phyloP scores from a whole-genome alignment of 2,888 invertebrate genomes.

The Ormyrus pomaceus region DNA sequence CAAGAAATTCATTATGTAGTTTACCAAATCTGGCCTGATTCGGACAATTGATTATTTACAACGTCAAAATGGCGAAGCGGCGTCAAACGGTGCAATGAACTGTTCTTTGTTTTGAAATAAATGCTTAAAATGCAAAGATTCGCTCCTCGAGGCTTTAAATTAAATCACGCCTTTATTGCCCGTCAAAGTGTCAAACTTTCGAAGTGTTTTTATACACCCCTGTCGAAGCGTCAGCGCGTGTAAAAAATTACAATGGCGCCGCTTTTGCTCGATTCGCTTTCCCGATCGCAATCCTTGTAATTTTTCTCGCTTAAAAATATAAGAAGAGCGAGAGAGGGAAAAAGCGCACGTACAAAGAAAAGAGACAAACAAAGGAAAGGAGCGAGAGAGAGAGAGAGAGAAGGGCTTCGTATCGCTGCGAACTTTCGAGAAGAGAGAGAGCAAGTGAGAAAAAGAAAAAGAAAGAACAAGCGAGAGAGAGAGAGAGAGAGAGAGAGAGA shows the following conservation, averaged over 20 bases:
- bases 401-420: slow-evolving; percentile 21
- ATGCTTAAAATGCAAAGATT: too few species aligned
- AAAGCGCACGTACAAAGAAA: slow-evolving; percentile 1
- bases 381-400: slow-evolving; percentile 1
- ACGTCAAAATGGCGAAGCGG: neutral
- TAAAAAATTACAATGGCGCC: neutral
- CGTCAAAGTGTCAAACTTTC: too few species aligned
- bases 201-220: neutral
- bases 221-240: neutral
- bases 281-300: slow-evolving; percentile 9
- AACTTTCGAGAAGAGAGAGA: slow-evolving; percentile 38
- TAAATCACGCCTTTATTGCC: too few species aligned
- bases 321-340: neutral
- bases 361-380: neutral
- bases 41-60: neutral
- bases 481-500: slow-evolving; percentile 6
- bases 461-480: slow-evolving; percentile 45
- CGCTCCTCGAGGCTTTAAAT: too few species aligned
- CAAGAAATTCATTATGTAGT: slow-evolving; percentile 27
- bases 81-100: too few species aligned
- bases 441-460: slow-evolving; percentile 19
- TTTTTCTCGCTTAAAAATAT: neutral
- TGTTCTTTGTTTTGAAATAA: too few species aligned
- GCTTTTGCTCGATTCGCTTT: slow-evolving; percentile 11
- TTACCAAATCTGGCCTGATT: slow-evolving; percentile 7